Evolutionary conservation across 2,797 vertebrate genomes (phyloP).

Genomic region (Diglossa cyanea): DNA sequence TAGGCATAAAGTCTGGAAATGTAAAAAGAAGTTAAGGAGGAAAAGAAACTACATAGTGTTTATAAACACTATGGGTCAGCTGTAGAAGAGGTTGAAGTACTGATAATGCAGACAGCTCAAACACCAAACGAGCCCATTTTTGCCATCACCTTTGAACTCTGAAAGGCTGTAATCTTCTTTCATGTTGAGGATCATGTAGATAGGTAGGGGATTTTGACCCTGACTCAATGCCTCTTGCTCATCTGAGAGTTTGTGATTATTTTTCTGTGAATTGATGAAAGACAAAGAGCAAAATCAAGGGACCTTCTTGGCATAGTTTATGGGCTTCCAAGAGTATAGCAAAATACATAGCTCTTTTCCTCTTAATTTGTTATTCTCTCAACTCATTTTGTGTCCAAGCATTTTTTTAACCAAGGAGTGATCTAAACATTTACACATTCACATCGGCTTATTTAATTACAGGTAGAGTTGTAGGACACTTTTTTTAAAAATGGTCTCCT

Average conservation of each 20-base stretch:
- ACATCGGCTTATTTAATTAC: neutral
- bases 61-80: neutral
- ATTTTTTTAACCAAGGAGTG: neutral
- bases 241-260: conserved; percentile 74
- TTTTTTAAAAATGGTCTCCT: neutral
- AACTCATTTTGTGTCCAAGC: neutral
- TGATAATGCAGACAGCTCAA: neutral
- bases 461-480: neutral
- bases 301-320: neutral
- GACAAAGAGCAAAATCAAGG: neutral
- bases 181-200: conserved; percentile 79
- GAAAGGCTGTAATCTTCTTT: conserved; percentile 70
- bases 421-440: neutral
- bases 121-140: neutral
- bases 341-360: neutral
- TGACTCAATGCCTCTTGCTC: conserved; percentile 68
- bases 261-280: conserved; percentile 52
- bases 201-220: conserved; percentile 79
- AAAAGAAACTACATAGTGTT: neutral
- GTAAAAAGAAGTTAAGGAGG: neutral
- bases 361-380: neutral
- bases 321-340: neutral
- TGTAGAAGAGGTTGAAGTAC: neutral
- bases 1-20: neutral
- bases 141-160: conserved; percentile 67